Base-by-base conservation (phyloP, 64 coral and sea anemone genomes). In the Pachyseris speciosa region DNA sequence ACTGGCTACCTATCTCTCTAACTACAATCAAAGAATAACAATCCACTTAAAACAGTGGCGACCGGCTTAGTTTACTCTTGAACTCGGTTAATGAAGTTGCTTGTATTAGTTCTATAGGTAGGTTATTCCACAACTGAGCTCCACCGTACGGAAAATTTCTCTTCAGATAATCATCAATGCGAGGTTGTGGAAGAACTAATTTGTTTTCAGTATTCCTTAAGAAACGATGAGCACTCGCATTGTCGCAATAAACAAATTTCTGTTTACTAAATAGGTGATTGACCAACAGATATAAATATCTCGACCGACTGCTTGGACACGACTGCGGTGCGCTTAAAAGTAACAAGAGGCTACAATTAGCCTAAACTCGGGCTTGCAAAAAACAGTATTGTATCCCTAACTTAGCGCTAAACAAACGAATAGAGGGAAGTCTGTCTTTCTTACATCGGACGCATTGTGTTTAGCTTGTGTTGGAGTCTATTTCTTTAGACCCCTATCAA, bases 41-140 rank as follows among this genome's bases (percentile, higher is more conserved):
- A 68, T 30, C 12, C 30, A 36, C 7, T 16, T 30, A 0, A 16
- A 34, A 0, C 29, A 33, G 26, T 64, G 28, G 65, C 65, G 65
- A 68, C n/a, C n/a, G n/a, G n/a, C 65, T 68, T 37, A 68, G 65
- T 68, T 37, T 68, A 68, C 31, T 68, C 65, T 1, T 75, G 45
- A 75, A n/a, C 19, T 22, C 78, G 17, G 52, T 63, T 63, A 64
- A 63, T 57, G 41, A 78, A 24, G 44, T 51, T 25, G 74, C 43
- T 16, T 10, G 24, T 51, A 37, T 42, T 22, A 78, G 60, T 83
- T 83, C 31, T 38, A 39, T 83, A 2, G 33, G 7, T 42, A 63
- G 24, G 78, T 63, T 61, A 24, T 83, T 83, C 53, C 78, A 83
- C 37, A 80, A 80, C 22, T 36, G 60, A 41, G 78, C 52, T 61